Conservation (phyloP, 2,797 vertebrate species). For the Melanogrammus aeglefinus region DNA sequence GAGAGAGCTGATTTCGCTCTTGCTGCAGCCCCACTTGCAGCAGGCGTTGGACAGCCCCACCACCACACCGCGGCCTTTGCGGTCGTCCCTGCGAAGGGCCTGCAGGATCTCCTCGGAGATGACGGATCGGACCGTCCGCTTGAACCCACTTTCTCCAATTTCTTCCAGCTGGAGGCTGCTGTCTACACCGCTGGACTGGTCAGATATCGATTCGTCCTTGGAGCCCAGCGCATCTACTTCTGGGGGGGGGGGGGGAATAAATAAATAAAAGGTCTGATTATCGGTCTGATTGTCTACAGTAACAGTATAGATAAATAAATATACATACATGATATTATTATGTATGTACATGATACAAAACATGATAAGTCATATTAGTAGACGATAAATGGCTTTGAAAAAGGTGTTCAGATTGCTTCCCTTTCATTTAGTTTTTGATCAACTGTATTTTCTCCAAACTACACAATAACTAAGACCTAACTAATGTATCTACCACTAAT, state of each 20-base stretch:
- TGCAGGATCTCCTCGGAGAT: conserved; percentile 74
- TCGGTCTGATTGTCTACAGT: background rate
- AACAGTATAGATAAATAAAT: background rate
- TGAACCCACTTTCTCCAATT: conserved; percentile 38
- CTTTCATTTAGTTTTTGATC: background rate
- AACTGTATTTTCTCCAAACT: background rate
- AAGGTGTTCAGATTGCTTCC: background rate
- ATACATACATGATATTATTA: background rate
- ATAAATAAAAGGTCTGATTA: background rate
- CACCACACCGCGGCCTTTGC: conserved; percentile 76
- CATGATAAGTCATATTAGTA: background rate
- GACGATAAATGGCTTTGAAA: background rate
- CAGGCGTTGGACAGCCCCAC: conserved; percentile 81
- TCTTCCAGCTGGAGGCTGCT: background rate
- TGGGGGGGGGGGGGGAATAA: background rate
- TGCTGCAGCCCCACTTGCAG: conserved; percentile 87
- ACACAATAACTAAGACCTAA: background rate
- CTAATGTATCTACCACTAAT: no score
- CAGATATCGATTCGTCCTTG: conserved; percentile 60
- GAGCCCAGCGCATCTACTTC: conserved; percentile 61
- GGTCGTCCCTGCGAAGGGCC: conserved; percentile 71
- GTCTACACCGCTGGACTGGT: conserved; percentile 4
- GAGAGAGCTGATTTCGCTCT: conserved; percentile 83
- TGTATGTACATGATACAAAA: background rate
- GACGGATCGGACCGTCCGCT: conserved; percentile 62